Percentiles rank a stretch among this genome's conserved stretches.
Conservation (phyloP, 64 coral and sea anemone genomes). For the Orbicella faveolata region DNA sequence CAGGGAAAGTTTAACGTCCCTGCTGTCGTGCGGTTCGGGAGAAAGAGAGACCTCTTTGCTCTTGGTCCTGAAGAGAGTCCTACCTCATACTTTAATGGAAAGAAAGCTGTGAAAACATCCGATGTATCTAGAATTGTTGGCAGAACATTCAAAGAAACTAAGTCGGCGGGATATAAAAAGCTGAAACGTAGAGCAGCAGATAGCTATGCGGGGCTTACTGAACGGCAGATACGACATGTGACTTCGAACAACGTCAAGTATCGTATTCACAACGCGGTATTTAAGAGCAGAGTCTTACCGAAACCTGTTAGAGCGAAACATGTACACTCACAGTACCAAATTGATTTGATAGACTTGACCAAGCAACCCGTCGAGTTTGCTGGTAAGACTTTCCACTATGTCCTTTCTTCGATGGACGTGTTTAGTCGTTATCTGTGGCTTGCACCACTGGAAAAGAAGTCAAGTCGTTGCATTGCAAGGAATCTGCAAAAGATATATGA, state of each 20-base stretch:
- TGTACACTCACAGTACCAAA: background rate
- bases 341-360: background rate
- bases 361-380: background rate
- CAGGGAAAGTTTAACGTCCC: no score
- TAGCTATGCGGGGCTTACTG: no score
- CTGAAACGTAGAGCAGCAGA: no score
- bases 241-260: no score
- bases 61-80: background rate
- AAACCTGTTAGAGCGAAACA: background rate
- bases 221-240: no score
- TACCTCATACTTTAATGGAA: no score
- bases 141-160: no score
- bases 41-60: constrained; percentile 41
- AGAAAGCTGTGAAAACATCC: no score
- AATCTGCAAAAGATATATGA: no score
- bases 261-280: no score
- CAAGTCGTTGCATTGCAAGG: background rate
- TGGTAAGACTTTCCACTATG: background rate
- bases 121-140: no score
- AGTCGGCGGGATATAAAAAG: no score
- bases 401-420: background rate
- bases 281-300: background rate
- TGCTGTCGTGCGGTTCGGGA: constrained; percentile 49
- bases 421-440: background rate
- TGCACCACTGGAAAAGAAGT: background rate